These are phyloP conservation scores for Callyntrura guangdongensis DNA, from an alignment of 2,888 invertebrate genomes.

Conservation along the genomic window DNA sequence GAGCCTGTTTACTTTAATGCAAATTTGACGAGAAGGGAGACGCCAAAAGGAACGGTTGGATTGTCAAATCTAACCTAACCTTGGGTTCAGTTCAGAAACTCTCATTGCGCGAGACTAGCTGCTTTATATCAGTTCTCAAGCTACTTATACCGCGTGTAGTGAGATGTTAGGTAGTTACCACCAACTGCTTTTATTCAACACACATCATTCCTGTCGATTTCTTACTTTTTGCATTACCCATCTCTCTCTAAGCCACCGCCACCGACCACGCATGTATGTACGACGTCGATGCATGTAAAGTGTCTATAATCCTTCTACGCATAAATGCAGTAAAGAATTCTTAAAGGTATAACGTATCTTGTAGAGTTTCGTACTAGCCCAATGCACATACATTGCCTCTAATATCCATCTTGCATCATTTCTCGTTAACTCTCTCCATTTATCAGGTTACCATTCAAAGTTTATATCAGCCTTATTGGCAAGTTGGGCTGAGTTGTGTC, in stretches of 20 bases:
- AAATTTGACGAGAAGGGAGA: slow-evolving; percentile 31
- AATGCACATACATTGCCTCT: background rate
- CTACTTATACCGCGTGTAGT: slow-evolving; percentile 58
- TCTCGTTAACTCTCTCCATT: background rate
- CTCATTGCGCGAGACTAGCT: slow-evolving; percentile 62
- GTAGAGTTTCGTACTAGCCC: background rate
- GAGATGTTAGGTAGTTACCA: slow-evolving; percentile 1
- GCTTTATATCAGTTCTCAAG: slow-evolving; percentile 17
- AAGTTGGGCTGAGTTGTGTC: no score
- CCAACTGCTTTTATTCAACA: no score
- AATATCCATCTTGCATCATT: background rate
- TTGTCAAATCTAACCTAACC: slow-evolving; percentile 47
- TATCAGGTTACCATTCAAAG: no score
- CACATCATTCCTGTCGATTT: background rate
- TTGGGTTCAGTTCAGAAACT: slow-evolving; percentile 62
- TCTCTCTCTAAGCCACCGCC: background rate
- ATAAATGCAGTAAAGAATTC: background rate
- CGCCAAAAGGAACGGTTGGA: slow-evolving; percentile 59
- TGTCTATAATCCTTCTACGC: background rate
- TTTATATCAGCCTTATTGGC: background rate
- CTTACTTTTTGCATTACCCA: slow-evolving; percentile 12
- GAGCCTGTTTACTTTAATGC: background rate
- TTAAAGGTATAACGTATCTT: background rate
- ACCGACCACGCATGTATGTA: background rate
- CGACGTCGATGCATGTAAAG: background rate